These are phyloP conservation scores for Chrysolina haemoptera DNA, from an alignment of 2,888 invertebrate genomes.

Conservation along the genomic window DNA sequence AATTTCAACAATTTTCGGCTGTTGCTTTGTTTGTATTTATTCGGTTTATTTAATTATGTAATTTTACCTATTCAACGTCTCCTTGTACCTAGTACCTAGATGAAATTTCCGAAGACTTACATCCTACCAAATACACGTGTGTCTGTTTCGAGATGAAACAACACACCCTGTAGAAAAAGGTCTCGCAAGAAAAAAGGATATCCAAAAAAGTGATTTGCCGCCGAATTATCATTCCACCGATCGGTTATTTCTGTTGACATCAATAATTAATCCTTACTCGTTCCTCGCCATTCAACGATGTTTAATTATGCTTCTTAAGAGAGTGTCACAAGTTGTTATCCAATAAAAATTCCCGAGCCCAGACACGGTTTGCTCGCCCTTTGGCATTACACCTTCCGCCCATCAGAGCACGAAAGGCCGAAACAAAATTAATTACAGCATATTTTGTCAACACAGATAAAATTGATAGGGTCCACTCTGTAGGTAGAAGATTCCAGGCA, in stretches of 20 bases:
- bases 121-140: too few species aligned
- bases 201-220: too few species aligned
- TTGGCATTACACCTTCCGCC: slow-evolving; percentile 26
- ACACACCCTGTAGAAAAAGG: too few species aligned
- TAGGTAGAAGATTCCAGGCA: slow-evolving; percentile 35
- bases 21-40: too few species aligned
- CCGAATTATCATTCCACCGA: neutral
- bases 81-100: too few species aligned
- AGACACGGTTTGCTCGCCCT: slow-evolving; percentile 7
- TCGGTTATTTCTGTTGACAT: too few species aligned
- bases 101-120: too few species aligned
- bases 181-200: too few species aligned
- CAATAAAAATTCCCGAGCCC: slow-evolving; percentile 7
- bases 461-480: slow-evolving; percentile 48
- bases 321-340: slow-evolving; percentile 18
- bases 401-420: slow-evolving; percentile 34
- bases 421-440: slow-evolving; percentile 59
- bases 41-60: too few species aligned
- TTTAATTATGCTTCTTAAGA: slow-evolving; percentile 15
- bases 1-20: too few species aligned
- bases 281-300: neutral
- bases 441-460: slow-evolving; percentile 52
- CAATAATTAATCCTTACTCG: neutral
- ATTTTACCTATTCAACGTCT: too few species aligned
- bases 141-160: too few species aligned